phyloP scores from a whole-genome alignment of 2,113 vertebrate genomes.

The Rutilus rutilus region DNA sequence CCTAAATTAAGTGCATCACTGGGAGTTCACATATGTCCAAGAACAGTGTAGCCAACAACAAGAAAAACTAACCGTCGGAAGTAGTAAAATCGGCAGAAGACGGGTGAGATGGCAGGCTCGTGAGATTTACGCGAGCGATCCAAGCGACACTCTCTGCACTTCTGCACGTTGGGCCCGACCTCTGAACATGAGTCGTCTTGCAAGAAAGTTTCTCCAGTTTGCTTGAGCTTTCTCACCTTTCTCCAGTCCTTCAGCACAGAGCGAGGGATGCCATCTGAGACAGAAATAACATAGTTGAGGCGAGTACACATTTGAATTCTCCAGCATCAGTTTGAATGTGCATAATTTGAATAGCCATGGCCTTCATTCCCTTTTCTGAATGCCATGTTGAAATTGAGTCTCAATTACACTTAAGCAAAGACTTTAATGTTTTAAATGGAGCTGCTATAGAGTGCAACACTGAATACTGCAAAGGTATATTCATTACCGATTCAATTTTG shows the following conservation, averaged over 20 bases:
- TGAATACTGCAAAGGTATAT: conserved; percentile 12
- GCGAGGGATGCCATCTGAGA: conserved; percentile 84
- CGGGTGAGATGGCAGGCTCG: conserved; percentile 83
- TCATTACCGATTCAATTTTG: background rate
- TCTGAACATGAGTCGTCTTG: conserved; percentile 90
- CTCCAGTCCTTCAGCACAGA: conserved; percentile 90
- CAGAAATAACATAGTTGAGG: background rate
- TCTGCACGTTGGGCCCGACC: conserved; percentile 88
- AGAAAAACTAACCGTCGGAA: conserved; percentile 82
- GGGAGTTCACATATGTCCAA: background rate
- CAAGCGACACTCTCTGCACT: conserved; percentile 87
- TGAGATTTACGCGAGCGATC: conserved; percentile 86
- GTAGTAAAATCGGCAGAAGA: conserved; percentile 91
- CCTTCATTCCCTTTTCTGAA: background rate
- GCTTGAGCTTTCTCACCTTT: conserved; percentile 90
- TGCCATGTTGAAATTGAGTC: background rate
- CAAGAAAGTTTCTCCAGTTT: conserved; percentile 86
- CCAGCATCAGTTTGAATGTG: background rate
- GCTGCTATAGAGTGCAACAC: background rate
- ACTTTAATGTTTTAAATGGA: background rate
- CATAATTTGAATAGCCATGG: conserved; percentile 1
- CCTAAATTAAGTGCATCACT: background rate
- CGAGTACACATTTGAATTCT: background rate
- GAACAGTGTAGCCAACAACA: background rate
- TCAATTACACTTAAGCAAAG: background rate